Base-by-base conservation (phyloP, 2,888 invertebrate species). In the Alcis repandata region DNA sequence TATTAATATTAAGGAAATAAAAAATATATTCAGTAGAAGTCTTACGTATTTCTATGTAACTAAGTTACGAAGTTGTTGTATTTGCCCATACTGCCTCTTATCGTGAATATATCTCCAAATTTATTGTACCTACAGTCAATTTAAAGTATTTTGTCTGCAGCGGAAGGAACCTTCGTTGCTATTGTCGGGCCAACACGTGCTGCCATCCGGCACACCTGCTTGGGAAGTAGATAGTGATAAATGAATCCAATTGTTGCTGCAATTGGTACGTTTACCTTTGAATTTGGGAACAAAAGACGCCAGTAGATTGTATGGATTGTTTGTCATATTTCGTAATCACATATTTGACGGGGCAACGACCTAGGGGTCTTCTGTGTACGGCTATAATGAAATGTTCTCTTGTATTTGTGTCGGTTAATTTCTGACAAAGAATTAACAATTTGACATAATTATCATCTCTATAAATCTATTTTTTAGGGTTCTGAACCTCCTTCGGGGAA, bases 121-220 rank as follows among this genome's bases (percentile, higher is more conserved):
- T 61, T 48, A 67, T 65, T 63, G 71, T 72, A 56, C 10, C 19
- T 17, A 48, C 67, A 73, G 67, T 72, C 59, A 63, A 72, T 74
- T 72, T 59, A 63, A 65, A 79, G 61, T 69, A 71, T 58, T 71
- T 72, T 70, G 74, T 73, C 71, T 75, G 64, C 74, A 74, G 80
- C 86, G 86, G 87, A 87, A 87, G 86, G 85, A 83, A 83, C 82
- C 74, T 71, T 77, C 75, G 72, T 75, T 67, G 72, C 76, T 82
- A 79, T 83, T 72, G 75, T 70, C 59, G 62, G 56, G 54, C 38
- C 54, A 75, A 83, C 86, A 84, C 85, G 87, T 85, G 83, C 84
- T 79, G 73, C 79, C 79, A 82, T 85, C 84, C 86, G 85, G 85
- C 80, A 85, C 86, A 87, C 87, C 87, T 88, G 87, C 78, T 77